Evolutionary conservation across 2,888 invertebrate genomes (phyloP), one percentile per base, ranked within the genome.

Genomic region (Calliphora vomitoria): DNA sequence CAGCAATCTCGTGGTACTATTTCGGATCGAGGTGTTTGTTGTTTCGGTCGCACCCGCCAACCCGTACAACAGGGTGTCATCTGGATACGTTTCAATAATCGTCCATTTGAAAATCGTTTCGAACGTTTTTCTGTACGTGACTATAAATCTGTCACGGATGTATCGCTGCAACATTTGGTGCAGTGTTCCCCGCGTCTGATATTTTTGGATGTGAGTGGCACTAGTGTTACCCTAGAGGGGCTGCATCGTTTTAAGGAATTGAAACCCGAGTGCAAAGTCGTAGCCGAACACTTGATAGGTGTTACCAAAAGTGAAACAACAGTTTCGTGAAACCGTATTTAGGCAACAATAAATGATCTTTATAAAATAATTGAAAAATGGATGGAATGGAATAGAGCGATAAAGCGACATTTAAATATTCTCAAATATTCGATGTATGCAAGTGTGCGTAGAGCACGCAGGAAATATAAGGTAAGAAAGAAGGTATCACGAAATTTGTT

Each of bases 121-220:
- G 94, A 95, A 72, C 93, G 94, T 0, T 90, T 96, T 0, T 94
- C 94, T 4, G 93, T 95, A 6, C 95, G 95, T 0, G 95, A 96
- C 5, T 97, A 95, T 90, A 94, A 94, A 6, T 94, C 94, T 80
- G 95, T 97, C 0, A 96, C 96, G 0, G 95, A 96, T 90, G 92
- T 94, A 8, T 95, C 96, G 66, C 91, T 97, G 20, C 92, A 93
- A 15, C 96, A 96, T 91, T 92, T 96, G 72, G 95, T 95, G 0
- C 94, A 94, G 0, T 95, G 96, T 0, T 95, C 96, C 0, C 95
- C 95, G 0, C 92, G 94, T 80, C 91, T 97, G 15, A 91, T 93
- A 8, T 93, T 93, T 35, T 91, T 97, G 0, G 97, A 97, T 92
- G 95, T 97, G 0, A 95, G 95, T 0, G 95, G 95, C 0, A 96